Conservation (phyloP, 1,140 invertebrate species). For the Bombus terrestris region DNA sequence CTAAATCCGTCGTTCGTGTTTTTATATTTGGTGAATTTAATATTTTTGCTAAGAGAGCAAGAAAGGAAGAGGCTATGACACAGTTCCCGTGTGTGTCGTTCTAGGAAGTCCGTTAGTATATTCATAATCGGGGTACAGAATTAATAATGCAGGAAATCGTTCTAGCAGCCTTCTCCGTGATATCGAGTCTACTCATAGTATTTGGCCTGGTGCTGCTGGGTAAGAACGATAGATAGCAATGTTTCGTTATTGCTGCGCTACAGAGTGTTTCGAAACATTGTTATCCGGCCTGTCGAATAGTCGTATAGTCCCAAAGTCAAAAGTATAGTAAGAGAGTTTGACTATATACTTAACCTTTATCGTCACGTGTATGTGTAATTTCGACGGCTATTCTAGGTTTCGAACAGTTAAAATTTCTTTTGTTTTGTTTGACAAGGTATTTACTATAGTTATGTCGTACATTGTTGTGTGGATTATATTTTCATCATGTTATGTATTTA, state of each 20-base stretch:
- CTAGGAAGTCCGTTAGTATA: slow-evolving; percentile 34
- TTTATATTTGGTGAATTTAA: slow-evolving; percentile 25
- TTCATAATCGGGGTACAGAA: slow-evolving; percentile 35
- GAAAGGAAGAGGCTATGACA: slow-evolving; percentile 49
- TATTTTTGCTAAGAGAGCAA: background rate
- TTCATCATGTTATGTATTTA: background rate
- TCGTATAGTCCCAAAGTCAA: slow-evolving; percentile 25
- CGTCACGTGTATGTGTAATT: slow-evolving; percentile 38
- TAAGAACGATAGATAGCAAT: slow-evolving; percentile 70
- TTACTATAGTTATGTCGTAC: background rate
- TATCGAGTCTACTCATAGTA: slow-evolving; percentile 81
- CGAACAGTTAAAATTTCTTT: background rate
- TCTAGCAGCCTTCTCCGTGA: slow-evolving; percentile 80
- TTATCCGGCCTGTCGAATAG: slow-evolving; percentile 21
- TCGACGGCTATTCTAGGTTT: background rate
- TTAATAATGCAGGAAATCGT: slow-evolving; percentile 81
- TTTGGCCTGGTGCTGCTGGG: slow-evolving; percentile 82
- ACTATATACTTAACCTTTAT: slow-evolving; percentile 47
- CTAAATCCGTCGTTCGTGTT: slow-evolving; percentile 25
- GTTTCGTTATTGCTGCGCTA: slow-evolving; percentile 19
- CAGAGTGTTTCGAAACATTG: slow-evolving; percentile 21
- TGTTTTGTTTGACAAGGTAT: background rate
- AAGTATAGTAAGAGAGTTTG: slow-evolving; percentile 30
- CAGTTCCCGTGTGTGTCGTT: slow-evolving; percentile 1
- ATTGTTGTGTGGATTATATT: background rate